These are phyloP conservation scores for Wasmannia auropunctata DNA, from an alignment of 1,140 invertebrate genomes.

Conservation along the genomic window DNA sequence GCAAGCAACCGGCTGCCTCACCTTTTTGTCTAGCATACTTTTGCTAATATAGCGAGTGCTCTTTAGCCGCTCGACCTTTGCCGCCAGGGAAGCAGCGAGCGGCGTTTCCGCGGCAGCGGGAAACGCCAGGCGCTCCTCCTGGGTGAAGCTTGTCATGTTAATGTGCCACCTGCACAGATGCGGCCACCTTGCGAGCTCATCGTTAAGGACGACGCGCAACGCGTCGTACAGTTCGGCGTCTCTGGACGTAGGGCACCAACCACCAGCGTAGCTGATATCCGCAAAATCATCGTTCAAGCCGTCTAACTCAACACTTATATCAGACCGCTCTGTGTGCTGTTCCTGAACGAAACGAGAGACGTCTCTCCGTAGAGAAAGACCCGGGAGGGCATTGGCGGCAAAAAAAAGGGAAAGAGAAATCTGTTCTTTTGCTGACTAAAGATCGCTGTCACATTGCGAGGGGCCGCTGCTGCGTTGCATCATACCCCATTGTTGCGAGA, in stretches of 20 bases:
- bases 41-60: constrained; percentile 15
- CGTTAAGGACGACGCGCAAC: constrained; percentile 78
- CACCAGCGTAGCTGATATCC: constrained; percentile 86
- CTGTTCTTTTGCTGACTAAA: background rate
- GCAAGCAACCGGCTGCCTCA: constrained; percentile 75
- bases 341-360: constrained; percentile 61
- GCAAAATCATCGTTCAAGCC: constrained; percentile 83
- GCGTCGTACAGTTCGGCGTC: constrained; percentile 84
- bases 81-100: constrained; percentile 49
- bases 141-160: constrained; percentile 87
- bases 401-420: background rate
- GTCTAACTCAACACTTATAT: constrained; percentile 70
- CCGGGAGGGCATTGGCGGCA: background rate
- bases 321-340: constrained; percentile 33
- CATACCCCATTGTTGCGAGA: background rate
- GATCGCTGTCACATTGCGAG: background rate
- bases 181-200: constrained; percentile 80
- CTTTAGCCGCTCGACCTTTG: constrained; percentile 62
- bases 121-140: constrained; percentile 84
- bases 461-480: background rate
- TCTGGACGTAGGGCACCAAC: constrained; percentile 85
- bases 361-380: background rate
- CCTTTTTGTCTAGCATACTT: constrained; percentile 76
- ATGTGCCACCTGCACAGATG: constrained; percentile 87
- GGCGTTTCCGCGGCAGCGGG: constrained; percentile 66